Conservation (phyloP, 2,113 vertebrate species). For the Zosterops japonicus region DNA sequence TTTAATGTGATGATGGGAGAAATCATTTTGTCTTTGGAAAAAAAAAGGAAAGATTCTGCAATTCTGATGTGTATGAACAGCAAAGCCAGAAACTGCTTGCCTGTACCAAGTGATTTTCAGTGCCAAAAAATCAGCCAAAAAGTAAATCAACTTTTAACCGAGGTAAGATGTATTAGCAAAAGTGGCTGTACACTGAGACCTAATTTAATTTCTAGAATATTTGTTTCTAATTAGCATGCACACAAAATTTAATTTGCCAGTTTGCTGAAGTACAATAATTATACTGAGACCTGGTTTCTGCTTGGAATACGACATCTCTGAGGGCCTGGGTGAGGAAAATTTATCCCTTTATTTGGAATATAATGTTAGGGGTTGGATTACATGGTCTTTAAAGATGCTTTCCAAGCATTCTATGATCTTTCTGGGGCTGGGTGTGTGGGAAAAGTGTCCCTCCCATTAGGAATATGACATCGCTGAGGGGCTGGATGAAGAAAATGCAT, state of each 20-base stretch:
- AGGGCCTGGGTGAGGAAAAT: background rate
- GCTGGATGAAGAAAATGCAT: background rate
- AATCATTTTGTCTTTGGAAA: background rate
- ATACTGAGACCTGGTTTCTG: background rate
- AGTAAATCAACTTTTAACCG: background rate
- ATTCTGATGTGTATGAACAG: background rate
- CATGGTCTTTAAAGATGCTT: background rate
- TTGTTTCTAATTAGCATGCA: background rate
- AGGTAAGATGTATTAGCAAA: background rate
- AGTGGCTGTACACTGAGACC: background rate
- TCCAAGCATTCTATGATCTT: background rate
- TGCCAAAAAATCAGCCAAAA: background rate
- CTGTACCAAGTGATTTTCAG: fast-evolving
- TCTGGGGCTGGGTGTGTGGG: background rate
- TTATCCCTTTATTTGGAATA: background rate
- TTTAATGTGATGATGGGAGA: background rate
- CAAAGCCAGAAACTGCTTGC: background rate
- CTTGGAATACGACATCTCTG: fast-evolving
- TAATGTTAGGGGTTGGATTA: background rate
- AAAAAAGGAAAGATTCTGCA: background rate
- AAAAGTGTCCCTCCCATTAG: fast-evolving
- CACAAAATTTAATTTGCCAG: background rate
- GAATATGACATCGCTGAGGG: background rate
- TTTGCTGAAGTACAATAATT: background rate
- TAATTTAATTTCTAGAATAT: background rate